Conservation (phyloP, 2,113 vertebrate genomes). For the Zosterops pallidus region DNA sequence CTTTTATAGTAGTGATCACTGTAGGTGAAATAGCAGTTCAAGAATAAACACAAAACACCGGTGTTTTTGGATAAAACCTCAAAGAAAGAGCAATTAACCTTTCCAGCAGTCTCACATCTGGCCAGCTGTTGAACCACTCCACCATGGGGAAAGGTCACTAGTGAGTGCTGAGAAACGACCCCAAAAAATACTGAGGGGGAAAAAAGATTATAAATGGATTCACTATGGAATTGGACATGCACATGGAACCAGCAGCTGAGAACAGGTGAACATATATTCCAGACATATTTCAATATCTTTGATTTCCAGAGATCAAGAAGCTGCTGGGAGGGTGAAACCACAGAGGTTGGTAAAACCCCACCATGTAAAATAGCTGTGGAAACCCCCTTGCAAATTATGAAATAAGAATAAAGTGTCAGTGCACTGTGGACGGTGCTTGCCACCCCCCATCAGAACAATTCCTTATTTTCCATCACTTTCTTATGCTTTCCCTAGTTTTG, state of each 20-base stretch:
- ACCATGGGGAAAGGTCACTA: not conserved
- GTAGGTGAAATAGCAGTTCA: not conserved
- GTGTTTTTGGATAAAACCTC: not conserved
- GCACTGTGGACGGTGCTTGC: not conserved
- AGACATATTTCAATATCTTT: not conserved
- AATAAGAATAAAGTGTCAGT: not conserved
- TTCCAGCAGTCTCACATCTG: not conserved
- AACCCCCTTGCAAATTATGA: not conserved
- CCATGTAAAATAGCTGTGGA: not conserved
- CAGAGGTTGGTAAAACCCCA: not conserved
- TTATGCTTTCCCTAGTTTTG: not conserved
- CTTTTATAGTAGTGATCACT: not conserved
- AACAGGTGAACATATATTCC: not conserved
- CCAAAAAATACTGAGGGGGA: not conserved
- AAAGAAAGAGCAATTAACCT: not conserved
- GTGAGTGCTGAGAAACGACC: not conserved
- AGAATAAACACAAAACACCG: not conserved
- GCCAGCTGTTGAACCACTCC: not conserved
- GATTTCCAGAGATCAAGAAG: not conserved
- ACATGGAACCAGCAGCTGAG: not conserved
- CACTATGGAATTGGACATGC: not conserved
- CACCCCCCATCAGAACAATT: not conserved
- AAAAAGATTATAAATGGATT: not conserved
- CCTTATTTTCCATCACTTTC: not conserved
- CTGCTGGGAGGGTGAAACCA: not conserved